Base-by-base conservation (phyloP, 2,113 vertebrate species). In the Psettodes erumei region DNA sequence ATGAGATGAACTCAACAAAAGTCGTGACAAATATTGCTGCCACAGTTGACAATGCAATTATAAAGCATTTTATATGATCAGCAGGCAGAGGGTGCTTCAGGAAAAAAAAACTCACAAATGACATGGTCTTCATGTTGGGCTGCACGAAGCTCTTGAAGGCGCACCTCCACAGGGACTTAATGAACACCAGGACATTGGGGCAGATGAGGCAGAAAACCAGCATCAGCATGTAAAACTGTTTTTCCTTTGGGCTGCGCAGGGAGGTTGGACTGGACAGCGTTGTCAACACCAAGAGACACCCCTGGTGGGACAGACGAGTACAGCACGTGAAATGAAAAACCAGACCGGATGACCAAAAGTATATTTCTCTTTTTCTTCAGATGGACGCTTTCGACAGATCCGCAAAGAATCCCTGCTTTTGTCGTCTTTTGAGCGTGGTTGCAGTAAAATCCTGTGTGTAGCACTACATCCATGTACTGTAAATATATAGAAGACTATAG, bases 131-230 rank as follows among this genome's bases (percentile, higher is more conserved):
- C 75, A 90, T 61, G 48, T 91, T 92, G 37, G 93, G 93, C 0
- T 54, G 0, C 1, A 91, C 86, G 62, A 91, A 94, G 75, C 77
- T 94, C 84, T 93, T 95, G 90, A 95, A 95, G 37, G 86, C 62
- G 86, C 91, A 92, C 19, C 88, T 93, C 94, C 94, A 95, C 28
- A 95, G 73, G 0, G 91, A 93, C 81, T 95, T 95, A 0, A 95
- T 5, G 47, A 95, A 95, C 38, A 94, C 88, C 79, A 95, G 83
- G 58, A 94, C 15, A 79, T 95, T 94, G 27, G 94, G 94, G 21
- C 64, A 92, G 45, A 93, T 86, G 25, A 95, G 75, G 56, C 87
- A 89, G 77, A 93, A 92, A 61, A 93, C 90, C 81, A 95, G 18
- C 92, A 94, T 92, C 53, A 95, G 86, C 45, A 87, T 75, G 81